A percentile compares a stretch with the other conserved stretches of the same genome.
Conservation (phyloP, 2,888 invertebrate genomes). For the Athalia circularis region DNA sequence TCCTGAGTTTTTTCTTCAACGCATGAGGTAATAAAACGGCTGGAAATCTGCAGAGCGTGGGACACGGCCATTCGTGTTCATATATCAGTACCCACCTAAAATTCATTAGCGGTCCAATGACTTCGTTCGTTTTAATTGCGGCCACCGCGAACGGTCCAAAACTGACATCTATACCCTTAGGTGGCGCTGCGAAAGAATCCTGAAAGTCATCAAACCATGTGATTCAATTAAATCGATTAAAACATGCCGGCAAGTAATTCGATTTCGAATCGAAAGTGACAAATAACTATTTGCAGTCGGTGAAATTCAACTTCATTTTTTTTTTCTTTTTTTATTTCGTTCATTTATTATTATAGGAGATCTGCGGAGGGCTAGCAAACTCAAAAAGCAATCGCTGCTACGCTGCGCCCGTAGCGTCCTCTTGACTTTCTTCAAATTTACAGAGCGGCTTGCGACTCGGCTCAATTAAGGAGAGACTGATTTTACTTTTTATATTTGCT, state of each 20-base stretch:
- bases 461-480: no score
- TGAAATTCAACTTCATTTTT: neutral
- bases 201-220: neutral
- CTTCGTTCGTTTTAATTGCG: neutral
- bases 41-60: no score
- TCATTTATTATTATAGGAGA: neutral
- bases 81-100: slow-evolving; percentile 7
- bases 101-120: slow-evolving; percentile 9
- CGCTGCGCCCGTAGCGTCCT: no score
- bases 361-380: no score
- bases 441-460: no score
- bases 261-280: slow-evolving; percentile 23
- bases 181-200: neutral
- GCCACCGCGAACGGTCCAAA: neutral
- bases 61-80: neutral
- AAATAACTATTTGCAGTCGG: slow-evolving; percentile 7
- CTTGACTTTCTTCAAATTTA: no score
- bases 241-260: slow-evolving; percentile 2
- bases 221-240: slow-evolving; percentile 20
- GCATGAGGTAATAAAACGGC: no score
- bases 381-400: no score
- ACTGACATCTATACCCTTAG: neutral
- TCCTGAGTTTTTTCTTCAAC: no score
- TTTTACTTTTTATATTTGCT: no score
- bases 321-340: neutral